Evolutionary conservation across 1,140 invertebrate genomes (phyloP).

Genomic region (Tribolium castaneum): DNA sequence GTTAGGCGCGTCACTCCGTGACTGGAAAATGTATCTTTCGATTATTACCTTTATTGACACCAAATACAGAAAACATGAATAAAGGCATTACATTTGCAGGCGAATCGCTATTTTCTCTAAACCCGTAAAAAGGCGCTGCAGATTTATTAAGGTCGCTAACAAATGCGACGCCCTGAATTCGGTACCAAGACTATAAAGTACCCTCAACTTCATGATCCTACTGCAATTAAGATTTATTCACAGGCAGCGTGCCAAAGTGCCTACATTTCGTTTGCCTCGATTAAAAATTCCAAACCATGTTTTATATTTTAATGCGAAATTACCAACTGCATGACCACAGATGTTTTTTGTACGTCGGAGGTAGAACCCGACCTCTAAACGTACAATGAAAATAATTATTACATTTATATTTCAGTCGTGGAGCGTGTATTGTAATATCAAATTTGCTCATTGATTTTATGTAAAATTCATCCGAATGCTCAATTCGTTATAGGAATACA

Average conservation of each 20-base stretch:
- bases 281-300: slow-evolving; percentile 20
- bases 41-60: slow-evolving; percentile 57
- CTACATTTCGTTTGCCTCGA: slow-evolving; percentile 27
- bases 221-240: slow-evolving; percentile 36
- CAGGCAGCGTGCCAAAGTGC: slow-evolving; percentile 14
- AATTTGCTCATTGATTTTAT: slow-evolving; percentile 44
- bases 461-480: slow-evolving; percentile 38
- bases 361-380: background rate
- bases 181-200: slow-evolving; percentile 15
- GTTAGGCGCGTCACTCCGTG: slow-evolving; percentile 50
- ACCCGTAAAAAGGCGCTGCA: background rate
- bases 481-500: slow-evolving; percentile 41
- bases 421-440: slow-evolving; percentile 36
- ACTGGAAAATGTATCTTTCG: slow-evolving; percentile 55
- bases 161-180: slow-evolving; percentile 11
- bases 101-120: background rate
- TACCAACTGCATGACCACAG: background rate
- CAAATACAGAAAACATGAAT: slow-evolving; percentile 51
- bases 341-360: background rate
- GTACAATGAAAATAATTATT: slow-evolving; percentile 22
- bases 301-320: slow-evolving; percentile 5
- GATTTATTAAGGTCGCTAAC: slow-evolving; percentile 6
- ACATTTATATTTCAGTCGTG: slow-evolving; percentile 37
- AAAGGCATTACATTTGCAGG: slow-evolving; percentile 27
- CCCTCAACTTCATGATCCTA: background rate